phyloP scores from a whole-genome alignment of 2,797 vertebrate species.

The Mustela erminea region DNA sequence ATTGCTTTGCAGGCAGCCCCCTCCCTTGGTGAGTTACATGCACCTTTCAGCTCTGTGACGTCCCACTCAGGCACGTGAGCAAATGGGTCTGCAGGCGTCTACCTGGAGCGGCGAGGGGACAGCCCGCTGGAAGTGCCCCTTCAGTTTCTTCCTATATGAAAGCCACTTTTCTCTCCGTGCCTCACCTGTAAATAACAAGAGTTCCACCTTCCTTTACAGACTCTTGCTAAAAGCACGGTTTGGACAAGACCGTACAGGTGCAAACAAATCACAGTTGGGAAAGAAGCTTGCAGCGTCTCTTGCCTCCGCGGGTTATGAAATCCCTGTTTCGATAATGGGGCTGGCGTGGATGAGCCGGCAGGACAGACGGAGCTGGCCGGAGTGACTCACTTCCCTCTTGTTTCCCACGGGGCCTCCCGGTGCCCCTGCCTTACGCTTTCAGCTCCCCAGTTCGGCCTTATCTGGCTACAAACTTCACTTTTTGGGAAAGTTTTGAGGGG shows the following conservation, averaged over 20 bases:
- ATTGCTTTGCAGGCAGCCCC: neutral
- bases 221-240: constrained; percentile 83
- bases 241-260: constrained; percentile 88
- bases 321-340: constrained; percentile 78
- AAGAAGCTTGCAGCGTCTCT: constrained; percentile 76
- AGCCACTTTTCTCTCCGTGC: constrained; percentile 81
- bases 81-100: neutral
- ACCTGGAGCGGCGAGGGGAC: constrained; percentile 72
- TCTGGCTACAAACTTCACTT: neutral
- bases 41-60: constrained; percentile 65
- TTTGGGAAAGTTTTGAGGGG: neutral
- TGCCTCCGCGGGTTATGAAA: constrained; percentile 78
- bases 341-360: constrained; percentile 29
- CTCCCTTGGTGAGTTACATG: constrained; percentile 16
- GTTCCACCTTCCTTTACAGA: constrained; percentile 86
- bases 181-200: constrained; percentile 84
- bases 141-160: constrained; percentile 62
- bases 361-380: constrained; percentile 28
- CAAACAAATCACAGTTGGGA: constrained; percentile 83
- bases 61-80: constrained; percentile 57
- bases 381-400: constrained; percentile 59
- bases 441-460: neutral
- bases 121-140: constrained; percentile 74
- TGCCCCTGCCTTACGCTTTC: neutral
- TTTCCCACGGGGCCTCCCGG: neutral